These are phyloP conservation scores for Chinchilla lanigera DNA, from an alignment of 2,113 vertebrate species.

Conservation along the genomic window DNA sequence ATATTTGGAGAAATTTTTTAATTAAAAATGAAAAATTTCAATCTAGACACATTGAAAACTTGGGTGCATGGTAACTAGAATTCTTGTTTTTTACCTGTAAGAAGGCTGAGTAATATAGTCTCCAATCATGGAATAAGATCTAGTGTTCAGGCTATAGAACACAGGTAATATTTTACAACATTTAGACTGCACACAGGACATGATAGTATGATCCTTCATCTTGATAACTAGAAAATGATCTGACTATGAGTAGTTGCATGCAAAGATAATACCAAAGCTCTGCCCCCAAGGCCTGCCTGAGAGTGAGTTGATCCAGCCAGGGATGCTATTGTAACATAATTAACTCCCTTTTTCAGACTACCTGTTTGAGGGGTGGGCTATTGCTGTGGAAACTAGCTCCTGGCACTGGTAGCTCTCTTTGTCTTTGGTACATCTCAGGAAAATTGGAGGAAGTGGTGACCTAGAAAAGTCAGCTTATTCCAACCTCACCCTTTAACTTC, in stretches of 20 bases:
- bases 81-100: background rate
- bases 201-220: background rate
- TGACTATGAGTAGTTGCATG: background rate
- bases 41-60: background rate
- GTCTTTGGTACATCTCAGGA: conserved; percentile 23
- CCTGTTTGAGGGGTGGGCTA: background rate
- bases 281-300: background rate
- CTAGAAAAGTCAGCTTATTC: background rate
- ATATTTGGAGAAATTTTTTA: background rate
- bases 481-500: background rate
- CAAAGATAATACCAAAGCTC: background rate
- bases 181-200: background rate
- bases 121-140: background rate
- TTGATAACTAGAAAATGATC: background rate
- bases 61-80: background rate
- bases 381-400: background rate
- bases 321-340: background rate
- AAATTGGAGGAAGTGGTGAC: background rate
- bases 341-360: background rate
- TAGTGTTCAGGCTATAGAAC: background rate
- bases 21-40: background rate
- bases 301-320: background rate
- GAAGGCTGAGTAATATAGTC: background rate
- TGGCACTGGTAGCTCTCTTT: background rate
- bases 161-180: background rate